A percentile compares a stretch with the other conserved stretches of the same genome.
Evolutionary conservation across 1,140 invertebrate genomes (phyloP).

Genomic region (Chrysopa pallens): DNA sequence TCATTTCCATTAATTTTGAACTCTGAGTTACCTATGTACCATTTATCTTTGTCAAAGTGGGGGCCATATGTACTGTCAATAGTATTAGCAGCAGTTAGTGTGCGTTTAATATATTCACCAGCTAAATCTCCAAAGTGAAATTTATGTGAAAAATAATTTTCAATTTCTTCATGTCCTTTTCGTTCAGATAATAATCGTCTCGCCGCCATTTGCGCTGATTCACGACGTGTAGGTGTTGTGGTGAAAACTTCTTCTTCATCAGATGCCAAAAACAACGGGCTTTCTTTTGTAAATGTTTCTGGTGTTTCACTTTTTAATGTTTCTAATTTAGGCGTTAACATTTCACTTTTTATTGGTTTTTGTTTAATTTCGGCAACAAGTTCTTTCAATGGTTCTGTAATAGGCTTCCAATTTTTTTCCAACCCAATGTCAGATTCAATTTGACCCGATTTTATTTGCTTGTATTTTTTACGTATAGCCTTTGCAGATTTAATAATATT

Average conservation of each 20-base stretch:
- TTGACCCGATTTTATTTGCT: not conserved
- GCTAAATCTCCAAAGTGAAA: not conserved
- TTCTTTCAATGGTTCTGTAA: constrained; percentile 6
- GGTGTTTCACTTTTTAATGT: not conserved
- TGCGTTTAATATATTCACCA: not conserved
- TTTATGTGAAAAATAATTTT: not conserved
- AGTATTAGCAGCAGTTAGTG: not conserved
- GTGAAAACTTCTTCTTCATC: not conserved
- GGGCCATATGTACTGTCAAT: constrained; percentile 1
- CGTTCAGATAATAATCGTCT: not conserved
- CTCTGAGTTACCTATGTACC: not conserved
- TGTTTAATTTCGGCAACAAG: not conserved
- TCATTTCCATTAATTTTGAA: not conserved
- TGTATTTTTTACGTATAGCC: constrained; percentile 1
- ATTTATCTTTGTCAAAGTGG: not conserved
- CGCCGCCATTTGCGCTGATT: not conserved
- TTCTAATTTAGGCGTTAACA: not conserved
- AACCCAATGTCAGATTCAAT: not conserved
- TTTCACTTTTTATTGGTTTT: constrained; percentile 1
- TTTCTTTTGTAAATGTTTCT: not conserved
- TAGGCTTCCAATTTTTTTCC: constrained; percentile 5
- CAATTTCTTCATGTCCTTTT: not conserved
- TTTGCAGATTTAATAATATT: constrained; percentile 2
- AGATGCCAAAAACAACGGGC: not conserved
- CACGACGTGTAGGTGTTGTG: not conserved